These are phyloP conservation scores for Caenorhabditis becei DNA, from an alignment of 2,888 invertebrate genomes.

Conservation along the genomic window DNA sequence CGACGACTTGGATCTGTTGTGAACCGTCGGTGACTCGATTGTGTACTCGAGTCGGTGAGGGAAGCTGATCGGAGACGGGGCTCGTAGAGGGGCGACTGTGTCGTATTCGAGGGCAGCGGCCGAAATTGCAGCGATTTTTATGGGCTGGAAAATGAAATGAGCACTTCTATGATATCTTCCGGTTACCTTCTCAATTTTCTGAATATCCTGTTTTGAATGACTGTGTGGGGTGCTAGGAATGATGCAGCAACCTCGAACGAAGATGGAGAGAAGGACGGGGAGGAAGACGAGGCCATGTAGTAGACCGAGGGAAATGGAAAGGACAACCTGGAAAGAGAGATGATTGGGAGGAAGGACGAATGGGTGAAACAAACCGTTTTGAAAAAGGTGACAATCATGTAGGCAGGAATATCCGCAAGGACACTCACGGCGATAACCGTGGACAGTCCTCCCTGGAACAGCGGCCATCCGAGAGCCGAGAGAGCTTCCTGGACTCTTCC, in stretches of 20 bases:
- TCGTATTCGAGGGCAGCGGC: constrained; percentile 43
- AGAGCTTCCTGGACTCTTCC: constrained; percentile 88
- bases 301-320: constrained; percentile 85
- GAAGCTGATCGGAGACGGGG: constrained; percentile 50
- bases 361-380: constrained; percentile 87
- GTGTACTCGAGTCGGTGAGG: constrained; percentile 58
- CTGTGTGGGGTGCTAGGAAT: constrained; percentile 44
- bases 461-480: constrained; percentile 92
- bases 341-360: constrained; percentile 86
- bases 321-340: constrained; percentile 70
- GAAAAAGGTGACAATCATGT: constrained; percentile 96
- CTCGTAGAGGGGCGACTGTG: constrained; percentile 49
- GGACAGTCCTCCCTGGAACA: constrained; percentile 88
- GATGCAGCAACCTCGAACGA: constrained; percentile 79
- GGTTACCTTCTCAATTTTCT: constrained; percentile 49
- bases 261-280: constrained; percentile 85
- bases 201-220: constrained; percentile 5
- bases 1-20: constrained; percentile 60
- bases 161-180: no score
- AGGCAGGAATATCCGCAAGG: constrained; percentile 91
- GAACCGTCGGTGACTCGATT: constrained; percentile 61
- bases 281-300: constrained; percentile 93
- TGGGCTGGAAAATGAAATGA: constrained; percentile 44
- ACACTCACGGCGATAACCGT: constrained; percentile 93
- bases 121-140: constrained; percentile 31